A percentile compares a stretch with the other conserved stretches of the same genome.
Conservation (phyloP, 2,888 invertebrate genomes). For the Hermaeophaga mercurialis region DNA sequence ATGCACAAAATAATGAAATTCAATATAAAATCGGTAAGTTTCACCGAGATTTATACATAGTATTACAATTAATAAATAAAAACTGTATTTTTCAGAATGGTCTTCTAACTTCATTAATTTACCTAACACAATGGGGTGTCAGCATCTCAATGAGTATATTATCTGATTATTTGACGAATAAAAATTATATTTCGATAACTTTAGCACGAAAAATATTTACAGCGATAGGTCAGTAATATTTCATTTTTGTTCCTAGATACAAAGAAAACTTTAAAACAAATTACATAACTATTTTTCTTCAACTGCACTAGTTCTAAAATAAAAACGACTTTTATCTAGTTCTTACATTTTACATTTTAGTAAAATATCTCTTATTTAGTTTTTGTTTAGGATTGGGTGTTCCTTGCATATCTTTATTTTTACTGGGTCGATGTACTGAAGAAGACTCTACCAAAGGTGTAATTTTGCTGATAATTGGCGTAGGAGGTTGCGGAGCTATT, state of each 20-base stretch:
- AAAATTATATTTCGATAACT: constrained; percentile 48
- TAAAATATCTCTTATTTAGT: no score
- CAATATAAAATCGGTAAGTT: constrained; percentile 68
- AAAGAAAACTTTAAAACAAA: no score
- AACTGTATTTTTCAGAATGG: constrained; percentile 65
- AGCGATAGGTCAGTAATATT: constrained; percentile 38
- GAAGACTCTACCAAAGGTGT: constrained; percentile 65
- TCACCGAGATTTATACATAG: background rate
- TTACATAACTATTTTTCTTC: no score
- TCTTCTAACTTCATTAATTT: constrained; percentile 70
- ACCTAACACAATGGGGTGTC: constrained; percentile 73
- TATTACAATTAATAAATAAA: no score
- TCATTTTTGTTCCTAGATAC: no score
- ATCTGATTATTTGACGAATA: constrained; percentile 65
- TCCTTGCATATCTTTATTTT: background rate
- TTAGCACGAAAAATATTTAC: constrained; percentile 69
- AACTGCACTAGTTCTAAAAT: background rate
- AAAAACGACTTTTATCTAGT: no score
- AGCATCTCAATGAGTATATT: constrained; percentile 70
- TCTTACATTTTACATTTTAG: background rate
- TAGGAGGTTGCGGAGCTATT: constrained; percentile 73
- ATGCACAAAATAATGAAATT: constrained; percentile 74
- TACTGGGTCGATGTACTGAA: constrained; percentile 61
- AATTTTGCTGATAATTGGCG: constrained; percentile 68
- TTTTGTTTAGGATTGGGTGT: background rate